Conservation (phyloP, 1,140 invertebrate species). For the Mamestra configurata region DNA sequence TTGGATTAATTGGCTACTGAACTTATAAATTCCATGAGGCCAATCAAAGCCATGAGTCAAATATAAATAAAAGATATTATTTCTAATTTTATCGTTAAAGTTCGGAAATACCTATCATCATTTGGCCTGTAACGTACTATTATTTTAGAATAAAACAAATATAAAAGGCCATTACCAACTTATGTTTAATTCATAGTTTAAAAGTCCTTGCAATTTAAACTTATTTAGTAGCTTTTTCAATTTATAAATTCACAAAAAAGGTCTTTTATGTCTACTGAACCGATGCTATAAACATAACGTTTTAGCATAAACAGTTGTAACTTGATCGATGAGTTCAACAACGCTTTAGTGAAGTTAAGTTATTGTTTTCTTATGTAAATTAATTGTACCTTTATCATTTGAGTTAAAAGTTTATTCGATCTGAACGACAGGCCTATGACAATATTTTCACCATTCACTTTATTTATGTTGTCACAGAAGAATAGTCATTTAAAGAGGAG, state of each 20-base stretch:
- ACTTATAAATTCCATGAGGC: not conserved
- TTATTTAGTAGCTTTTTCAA: not conserved
- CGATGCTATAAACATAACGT: not conserved
- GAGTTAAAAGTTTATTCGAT: not conserved
- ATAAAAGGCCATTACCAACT: too few species aligned
- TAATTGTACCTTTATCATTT: not conserved
- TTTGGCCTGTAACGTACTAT: not conserved
- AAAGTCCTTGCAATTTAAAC: not conserved
- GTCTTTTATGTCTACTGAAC: not conserved
- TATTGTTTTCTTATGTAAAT: constrained; percentile 28
- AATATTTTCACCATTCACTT: not conserved
- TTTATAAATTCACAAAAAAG: not conserved
- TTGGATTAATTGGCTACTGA: too few species aligned
- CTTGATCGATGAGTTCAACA: not conserved
- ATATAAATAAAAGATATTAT: not conserved
- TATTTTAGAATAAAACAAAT: too few species aligned
- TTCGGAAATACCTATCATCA: not conserved
- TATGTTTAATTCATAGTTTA: not conserved
- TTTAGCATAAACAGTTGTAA: not conserved
- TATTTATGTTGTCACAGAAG: not conserved
- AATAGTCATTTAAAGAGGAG: not conserved
- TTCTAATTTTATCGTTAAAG: not conserved
- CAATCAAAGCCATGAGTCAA: not conserved
- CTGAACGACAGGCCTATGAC: not conserved
- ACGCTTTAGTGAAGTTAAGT: not conserved